Conservation (phyloP, 2,888 invertebrate species). For the Dione juno region DNA sequence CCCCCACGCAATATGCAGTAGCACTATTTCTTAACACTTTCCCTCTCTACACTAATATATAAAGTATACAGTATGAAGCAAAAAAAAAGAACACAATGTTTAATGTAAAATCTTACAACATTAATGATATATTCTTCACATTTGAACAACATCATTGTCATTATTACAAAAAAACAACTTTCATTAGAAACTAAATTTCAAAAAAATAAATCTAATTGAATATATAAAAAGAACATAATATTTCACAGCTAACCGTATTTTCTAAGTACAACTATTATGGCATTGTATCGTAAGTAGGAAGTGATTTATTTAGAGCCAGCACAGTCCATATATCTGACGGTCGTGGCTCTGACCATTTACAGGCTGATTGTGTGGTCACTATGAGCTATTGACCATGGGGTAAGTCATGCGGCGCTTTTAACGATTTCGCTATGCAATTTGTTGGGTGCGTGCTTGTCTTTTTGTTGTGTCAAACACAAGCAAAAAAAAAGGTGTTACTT, state of each 20-base stretch:
- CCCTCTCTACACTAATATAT: too few species aligned
- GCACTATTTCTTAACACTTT: too few species aligned
- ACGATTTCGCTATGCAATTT: conserved; percentile 54
- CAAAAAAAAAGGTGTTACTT: neutral
- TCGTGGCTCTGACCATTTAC: conserved; percentile 72
- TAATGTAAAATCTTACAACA: too few species aligned
- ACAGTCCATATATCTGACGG: conserved; percentile 70
- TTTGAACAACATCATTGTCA: too few species aligned
- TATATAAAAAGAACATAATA: neutral
- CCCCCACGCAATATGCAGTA: too few species aligned
- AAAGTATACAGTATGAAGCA: too few species aligned
- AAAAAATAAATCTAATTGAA: too few species aligned
- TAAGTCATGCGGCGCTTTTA: conserved; percentile 45
- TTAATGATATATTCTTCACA: too few species aligned
- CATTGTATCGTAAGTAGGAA: conserved; percentile 74
- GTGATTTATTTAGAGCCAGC: conserved; percentile 78
- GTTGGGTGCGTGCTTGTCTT: conserved; percentile 41
- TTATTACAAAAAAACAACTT: too few species aligned
- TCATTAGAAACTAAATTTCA: too few species aligned
- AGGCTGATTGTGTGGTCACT: conserved; percentile 63
- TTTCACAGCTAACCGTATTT: neutral
- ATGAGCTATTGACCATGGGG: conserved; percentile 52
- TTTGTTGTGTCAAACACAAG: neutral
- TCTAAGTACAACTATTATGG: conserved; percentile 37
- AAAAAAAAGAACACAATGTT: too few species aligned